Conservation (phyloP, 2,113 vertebrate species). For the Meles meles region DNA sequence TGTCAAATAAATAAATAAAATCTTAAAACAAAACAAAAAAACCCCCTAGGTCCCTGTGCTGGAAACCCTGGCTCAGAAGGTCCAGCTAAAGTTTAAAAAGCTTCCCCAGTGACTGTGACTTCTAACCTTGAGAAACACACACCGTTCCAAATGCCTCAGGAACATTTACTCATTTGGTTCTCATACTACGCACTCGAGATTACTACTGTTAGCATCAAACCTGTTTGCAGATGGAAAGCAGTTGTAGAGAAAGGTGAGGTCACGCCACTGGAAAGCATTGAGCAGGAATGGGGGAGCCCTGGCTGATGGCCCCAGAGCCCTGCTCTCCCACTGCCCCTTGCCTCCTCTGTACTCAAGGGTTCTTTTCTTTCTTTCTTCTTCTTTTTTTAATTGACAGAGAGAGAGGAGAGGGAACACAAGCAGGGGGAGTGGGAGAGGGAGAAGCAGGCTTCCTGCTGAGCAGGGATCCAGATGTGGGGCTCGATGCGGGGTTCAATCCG, state of each 20-base stretch:
- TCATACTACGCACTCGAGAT: rapidly evolving
- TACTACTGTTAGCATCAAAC: neutral
- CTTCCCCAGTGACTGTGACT: neutral
- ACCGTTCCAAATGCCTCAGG: neutral
- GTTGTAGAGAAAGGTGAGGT: neutral
- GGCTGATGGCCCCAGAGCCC: neutral
- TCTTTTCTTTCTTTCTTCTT: too few relatives aligned
- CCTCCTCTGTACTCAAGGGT: neutral
- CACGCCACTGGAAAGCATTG: neutral
- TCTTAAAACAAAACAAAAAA: too few relatives aligned
- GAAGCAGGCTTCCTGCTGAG: too few relatives aligned
- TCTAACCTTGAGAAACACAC: neutral
- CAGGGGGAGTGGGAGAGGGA: too few relatives aligned
- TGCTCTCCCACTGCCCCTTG: rapidly evolving
- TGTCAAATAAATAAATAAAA: too few relatives aligned
- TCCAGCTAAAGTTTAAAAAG: neutral
- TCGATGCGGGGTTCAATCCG: too few relatives aligned
- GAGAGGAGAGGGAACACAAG: too few relatives aligned
- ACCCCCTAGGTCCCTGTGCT: rapidly evolving
- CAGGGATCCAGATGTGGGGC: too few relatives aligned
- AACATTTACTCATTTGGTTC: neutral
- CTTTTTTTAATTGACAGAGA: too few relatives aligned
- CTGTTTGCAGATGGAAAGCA: neutral
- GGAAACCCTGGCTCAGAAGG: neutral
- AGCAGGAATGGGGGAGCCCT: rapidly evolving